Base-by-base conservation (phyloP, 2,113 vertebrate genomes). In the Eonycteris spelaea region DNA sequence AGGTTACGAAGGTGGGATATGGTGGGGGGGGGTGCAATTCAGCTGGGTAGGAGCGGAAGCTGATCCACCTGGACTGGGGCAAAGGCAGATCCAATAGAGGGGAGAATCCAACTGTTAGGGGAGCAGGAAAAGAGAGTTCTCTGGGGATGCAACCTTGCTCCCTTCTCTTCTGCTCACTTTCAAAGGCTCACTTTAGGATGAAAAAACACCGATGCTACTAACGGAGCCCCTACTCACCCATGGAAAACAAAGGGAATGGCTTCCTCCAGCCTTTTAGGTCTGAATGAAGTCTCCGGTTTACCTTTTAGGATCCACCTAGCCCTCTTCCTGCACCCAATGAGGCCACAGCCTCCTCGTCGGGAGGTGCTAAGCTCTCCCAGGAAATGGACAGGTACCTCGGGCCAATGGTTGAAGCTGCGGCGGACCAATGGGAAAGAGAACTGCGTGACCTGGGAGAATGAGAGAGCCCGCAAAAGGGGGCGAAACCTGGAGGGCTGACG, bases 331-430 rank as follows among this genome's bases (percentile, higher is more conserved):
- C 75, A 68, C 51, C 96, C 94, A 95, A 90, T 61, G 82, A 82
- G 57, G 73, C 77, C 43, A 9, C 70, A 30, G 92, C 55, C 68
- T 74, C 86, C 43, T 35, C 51, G 91, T 0, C 26, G 3, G 83
- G 90, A 65, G 70, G 93, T 33, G 95, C 6, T 1, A 73, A n/a
- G 51, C 70, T 48, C 88, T 86, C 87, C 77, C 90, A n/a, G 96
- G 68, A 97, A 97, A 97, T 9, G 71, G 96, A 94, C 97, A 97
- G 96, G 96, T 96, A 51, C 21, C 18, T 19, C 5, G 24, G 65
- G 33, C 97, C 97, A 97, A 97, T 95, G 92, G 78, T 48, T 35
- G 95, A 45, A 73, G 77, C 77, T 3, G 85, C 59, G 24, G 38
- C 19, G 53, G 53, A 67, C 96, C 96, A 97, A 96, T 95, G 57